Evolutionary conservation across 2,113 vertebrate species (phyloP).

Genomic region (Sphaerodactylus townsendi): DNA sequence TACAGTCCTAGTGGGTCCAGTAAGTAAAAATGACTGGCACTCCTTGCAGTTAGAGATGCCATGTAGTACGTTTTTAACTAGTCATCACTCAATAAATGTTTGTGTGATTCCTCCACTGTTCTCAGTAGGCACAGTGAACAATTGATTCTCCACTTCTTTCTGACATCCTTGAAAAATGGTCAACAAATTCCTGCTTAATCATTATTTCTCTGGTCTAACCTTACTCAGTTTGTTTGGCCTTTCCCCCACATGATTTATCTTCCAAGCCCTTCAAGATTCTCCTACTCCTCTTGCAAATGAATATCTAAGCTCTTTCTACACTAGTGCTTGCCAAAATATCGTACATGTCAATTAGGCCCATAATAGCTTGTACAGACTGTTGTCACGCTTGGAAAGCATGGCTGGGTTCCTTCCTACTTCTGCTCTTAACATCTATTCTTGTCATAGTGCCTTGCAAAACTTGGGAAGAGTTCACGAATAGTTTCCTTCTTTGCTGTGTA

Average conservation of each 20-base stretch:
- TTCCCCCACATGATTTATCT: not conserved
- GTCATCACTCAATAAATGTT: not conserved
- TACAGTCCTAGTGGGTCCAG: not conserved
- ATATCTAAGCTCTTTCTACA: constrained; percentile 27
- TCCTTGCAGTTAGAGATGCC: not conserved
- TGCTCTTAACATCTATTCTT: not conserved
- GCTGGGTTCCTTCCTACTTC: constrained; percentile 15
- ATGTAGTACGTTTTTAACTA: not conserved
- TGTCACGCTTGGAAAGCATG: constrained; percentile 9
- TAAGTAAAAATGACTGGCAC: not conserved
- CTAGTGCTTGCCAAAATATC: not conserved
- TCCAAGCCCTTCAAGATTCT: not conserved
- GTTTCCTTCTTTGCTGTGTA: not conserved
- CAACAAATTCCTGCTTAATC: constrained; percentile 6
- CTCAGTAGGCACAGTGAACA: not conserved
- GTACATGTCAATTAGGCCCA: constrained; percentile 42
- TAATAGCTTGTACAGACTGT: constrained; percentile 8
- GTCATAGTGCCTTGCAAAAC: not conserved
- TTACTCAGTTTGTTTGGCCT: not conserved
- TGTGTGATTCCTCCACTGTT: not conserved
- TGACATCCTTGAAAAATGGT: not conserved
- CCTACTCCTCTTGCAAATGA: constrained; percentile 8
- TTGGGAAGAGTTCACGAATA: not conserved
- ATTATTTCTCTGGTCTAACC: not conserved
- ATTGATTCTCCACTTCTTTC: not conserved